Evolutionary conservation across 2,888 invertebrate species (phyloP).

Genomic region (Eupithecia exiguata): DNA sequence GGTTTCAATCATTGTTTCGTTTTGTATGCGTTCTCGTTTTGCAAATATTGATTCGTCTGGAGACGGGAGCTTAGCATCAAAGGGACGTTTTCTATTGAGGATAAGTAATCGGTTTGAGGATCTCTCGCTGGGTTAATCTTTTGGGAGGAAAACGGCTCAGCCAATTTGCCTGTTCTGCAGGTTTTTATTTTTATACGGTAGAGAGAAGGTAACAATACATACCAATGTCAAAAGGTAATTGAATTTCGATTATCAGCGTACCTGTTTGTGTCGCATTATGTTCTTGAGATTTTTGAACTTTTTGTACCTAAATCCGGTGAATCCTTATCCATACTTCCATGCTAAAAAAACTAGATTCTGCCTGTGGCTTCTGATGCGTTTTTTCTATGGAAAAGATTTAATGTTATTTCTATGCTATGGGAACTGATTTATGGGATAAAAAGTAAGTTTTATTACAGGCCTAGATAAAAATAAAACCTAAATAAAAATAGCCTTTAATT

Average conservation of each 20-base stretch:
- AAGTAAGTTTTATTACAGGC: too few species aligned
- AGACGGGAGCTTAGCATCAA: constrained; percentile 26
- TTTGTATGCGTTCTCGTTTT: constrained; percentile 24
- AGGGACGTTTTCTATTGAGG: constrained; percentile 10
- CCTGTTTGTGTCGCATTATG: not conserved
- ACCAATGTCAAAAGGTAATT: not conserved
- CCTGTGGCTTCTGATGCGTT: too few species aligned
- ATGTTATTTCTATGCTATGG: too few species aligned
- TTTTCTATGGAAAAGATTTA: too few species aligned
- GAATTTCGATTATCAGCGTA: not conserved
- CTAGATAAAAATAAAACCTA: too few species aligned
- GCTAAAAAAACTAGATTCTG: too few species aligned
- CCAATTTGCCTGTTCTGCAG: constrained; percentile 10
- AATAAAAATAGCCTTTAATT: too few species aligned
- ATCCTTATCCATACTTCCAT: too few species aligned
- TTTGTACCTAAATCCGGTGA: not conserved
- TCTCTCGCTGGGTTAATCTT: constrained; percentile 21
- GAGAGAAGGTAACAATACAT: not conserved
- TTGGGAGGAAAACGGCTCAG: constrained; percentile 15
- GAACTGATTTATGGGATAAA: too few species aligned
- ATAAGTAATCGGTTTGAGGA: constrained; percentile 30
- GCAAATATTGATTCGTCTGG: constrained; percentile 39
- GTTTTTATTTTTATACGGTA: not conserved
- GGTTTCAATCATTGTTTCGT: not conserved
- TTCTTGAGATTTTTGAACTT: not conserved